These are phyloP conservation scores for Polyploca ridens DNA, from an alignment of 2,888 invertebrate genomes.

Conservation along the genomic window DNA sequence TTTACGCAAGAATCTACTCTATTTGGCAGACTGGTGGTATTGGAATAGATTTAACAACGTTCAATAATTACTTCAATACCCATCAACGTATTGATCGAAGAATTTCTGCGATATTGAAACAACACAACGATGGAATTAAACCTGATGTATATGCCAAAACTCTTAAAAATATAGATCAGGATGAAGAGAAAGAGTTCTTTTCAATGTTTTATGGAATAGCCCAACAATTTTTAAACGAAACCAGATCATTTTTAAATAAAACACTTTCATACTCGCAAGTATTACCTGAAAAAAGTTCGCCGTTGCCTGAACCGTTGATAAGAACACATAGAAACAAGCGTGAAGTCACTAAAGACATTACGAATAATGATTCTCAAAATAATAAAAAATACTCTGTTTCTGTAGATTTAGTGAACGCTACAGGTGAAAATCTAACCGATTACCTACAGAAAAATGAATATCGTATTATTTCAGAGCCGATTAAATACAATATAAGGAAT, in stretches of 20 bases:
- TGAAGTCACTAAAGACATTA: slow-evolving; percentile 28
- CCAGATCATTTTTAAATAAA: slow-evolving; percentile 51
- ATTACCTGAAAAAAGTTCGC: slow-evolving; percentile 25
- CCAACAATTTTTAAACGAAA: slow-evolving; percentile 57
- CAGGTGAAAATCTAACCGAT: slow-evolving; percentile 17
- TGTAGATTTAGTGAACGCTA: slow-evolving; percentile 29
- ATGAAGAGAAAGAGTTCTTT: slow-evolving; percentile 58
- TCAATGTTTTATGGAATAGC: slow-evolving; percentile 51
- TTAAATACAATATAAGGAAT: background rate
- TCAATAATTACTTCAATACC: slow-evolving; percentile 50
- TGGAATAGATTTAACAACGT: slow-evolving; percentile 60
- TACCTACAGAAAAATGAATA: slow-evolving; percentile 33
- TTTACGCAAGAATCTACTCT: slow-evolving; percentile 78
- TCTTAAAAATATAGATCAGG: slow-evolving; percentile 54
- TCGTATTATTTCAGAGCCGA: slow-evolving; percentile 1
- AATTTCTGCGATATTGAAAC: slow-evolving; percentile 58
- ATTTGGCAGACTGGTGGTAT: slow-evolving; percentile 85
- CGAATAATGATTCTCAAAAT: slow-evolving; percentile 15
- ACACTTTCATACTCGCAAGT: slow-evolving; percentile 36
- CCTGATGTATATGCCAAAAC: slow-evolving; percentile 54
- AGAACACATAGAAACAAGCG: slow-evolving; percentile 58
- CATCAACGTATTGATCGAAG: slow-evolving; percentile 45
- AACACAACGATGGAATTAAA: slow-evolving; percentile 68
- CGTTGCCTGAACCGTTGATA: slow-evolving; percentile 32
- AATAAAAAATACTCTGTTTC: slow-evolving; percentile 17